Base-by-base conservation (phyloP, 2,888 invertebrate species). In the Agrotis puta region DNA sequence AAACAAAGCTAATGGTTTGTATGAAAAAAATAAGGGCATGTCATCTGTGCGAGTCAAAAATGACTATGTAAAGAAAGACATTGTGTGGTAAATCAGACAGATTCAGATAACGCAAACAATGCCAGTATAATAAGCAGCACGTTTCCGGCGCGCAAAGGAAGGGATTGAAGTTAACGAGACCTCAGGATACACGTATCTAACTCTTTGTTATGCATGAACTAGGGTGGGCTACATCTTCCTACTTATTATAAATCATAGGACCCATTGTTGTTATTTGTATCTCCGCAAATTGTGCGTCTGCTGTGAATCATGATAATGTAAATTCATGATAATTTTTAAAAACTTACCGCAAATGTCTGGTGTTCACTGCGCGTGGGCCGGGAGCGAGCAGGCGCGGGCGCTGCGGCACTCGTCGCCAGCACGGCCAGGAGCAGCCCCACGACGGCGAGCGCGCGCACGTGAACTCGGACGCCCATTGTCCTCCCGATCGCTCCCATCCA, bases 131-230 rank as follows among this genome's bases (percentile, higher is more conserved):
- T 92, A 91, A 91, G 90, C 88, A 89, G 88, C 86, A 88, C 85
- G 92, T 92, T 93, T 95, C 95, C 94, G 94, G 92, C 89, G 92
- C 87, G 84, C 86, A 90, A 85, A 89, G 89, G 89, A 90, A 91
- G 90, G 90, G 91, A 92, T 92, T 90, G 90, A 91, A 92, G 91
- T 91, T 90, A 84, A 88, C 84, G 89, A 91, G 89, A 90, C 88
- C 90, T 89, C 91, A 91, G 90, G 91, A 91, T 91, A 91, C 90
- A 83, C 86, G 83, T 85, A 81, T 89, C 88, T 85, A 83, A 84
- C 91, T 91, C 84, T 84, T 95, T 94, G 92, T 92, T 94, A 95
- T 95, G 92, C 94, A 92, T 90, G 85, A 90, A 87, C 84, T 85
- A 82, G 81, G 81, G 79, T 83, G 83, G 77, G 83, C 83, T 83